Percentiles rank a stretch among this genome's conserved stretches.
phyloP scores from a whole-genome alignment of 2,888 invertebrate species.

The Oscheius sp. region DNA sequence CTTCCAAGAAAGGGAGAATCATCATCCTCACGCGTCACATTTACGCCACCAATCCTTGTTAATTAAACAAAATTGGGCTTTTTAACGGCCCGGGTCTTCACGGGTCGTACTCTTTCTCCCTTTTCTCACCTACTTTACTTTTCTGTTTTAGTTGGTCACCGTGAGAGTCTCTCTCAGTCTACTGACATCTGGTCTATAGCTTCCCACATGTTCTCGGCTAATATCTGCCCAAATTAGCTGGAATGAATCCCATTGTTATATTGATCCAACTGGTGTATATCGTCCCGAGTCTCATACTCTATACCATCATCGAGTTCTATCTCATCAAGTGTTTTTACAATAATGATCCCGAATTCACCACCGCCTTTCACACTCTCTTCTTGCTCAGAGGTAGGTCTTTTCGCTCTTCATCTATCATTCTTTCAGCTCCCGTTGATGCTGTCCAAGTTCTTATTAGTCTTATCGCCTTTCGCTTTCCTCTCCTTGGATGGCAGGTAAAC shows the following conservation, averaged over 20 bases:
- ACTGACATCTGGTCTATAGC: slow-evolving; percentile 9
- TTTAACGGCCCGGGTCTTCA: background rate
- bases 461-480: slow-evolving; percentile 44
- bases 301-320: slow-evolving; percentile 36
- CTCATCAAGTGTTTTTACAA: slow-evolving; percentile 27
- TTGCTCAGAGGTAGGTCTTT: slow-evolving; percentile 37
- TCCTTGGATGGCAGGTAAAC: slow-evolving; percentile 45
- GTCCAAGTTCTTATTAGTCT: slow-evolving; percentile 42
- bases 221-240: background rate
- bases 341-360: slow-evolving; percentile 40
- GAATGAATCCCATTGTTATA: slow-evolving; percentile 16
- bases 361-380: slow-evolving; percentile 48
- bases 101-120: background rate
- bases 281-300: slow-evolving; percentile 37
- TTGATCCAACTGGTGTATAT: slow-evolving; percentile 39
- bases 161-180: slow-evolving; percentile 14
- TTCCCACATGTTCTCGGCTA: background rate
- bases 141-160: slow-evolving; percentile 13
- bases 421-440: slow-evolving; percentile 48
- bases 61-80: background rate
- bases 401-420: background rate
- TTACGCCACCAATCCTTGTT: background rate
- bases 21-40: background rate
- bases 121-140: slow-evolving; percentile 11
- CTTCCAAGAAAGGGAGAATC: no score